phyloP scores from a whole-genome alignment of 35 echinoderm and acorn worm species.

The Eucidaris tribuloides region DNA sequence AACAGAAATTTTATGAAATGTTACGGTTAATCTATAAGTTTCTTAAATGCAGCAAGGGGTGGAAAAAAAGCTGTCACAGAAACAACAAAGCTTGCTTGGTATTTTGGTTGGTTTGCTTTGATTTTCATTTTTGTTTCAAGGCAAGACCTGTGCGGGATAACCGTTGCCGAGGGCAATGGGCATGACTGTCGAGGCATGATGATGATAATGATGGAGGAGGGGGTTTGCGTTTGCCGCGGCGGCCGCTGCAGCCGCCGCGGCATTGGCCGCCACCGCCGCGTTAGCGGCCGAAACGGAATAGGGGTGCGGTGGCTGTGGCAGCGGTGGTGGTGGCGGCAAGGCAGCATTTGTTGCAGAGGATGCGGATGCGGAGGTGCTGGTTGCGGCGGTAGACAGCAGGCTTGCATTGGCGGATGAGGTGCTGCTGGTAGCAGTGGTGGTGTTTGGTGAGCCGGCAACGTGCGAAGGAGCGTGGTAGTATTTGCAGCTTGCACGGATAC shows the following conservation, averaged over 20 bases:
- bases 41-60: too few species aligned
- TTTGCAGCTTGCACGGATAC: slow-evolving; percentile 98
- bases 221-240: neutral
- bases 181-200: slow-evolving; percentile 14
- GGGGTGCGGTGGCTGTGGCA: neutral
- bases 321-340: neutral
- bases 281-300: neutral
- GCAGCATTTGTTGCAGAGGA: slow-evolving; percentile 52
- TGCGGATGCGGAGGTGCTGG: slow-evolving; percentile 41
- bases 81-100: neutral
- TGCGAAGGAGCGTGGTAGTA: slow-evolving; percentile 92
- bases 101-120: neutral
- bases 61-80: too few species aligned
- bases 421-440: neutral
- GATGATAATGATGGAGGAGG: slow-evolving; percentile 18
- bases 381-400: slow-evolving; percentile 15
- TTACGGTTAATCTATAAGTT: too few species aligned
- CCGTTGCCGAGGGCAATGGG: slow-evolving; percentile 17
- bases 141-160: slow-evolving; percentile 23
- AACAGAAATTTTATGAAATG: too few species aligned
- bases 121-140: neutral
- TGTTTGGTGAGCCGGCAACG: slow-evolving; percentile 3
- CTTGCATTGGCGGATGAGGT: slow-evolving; percentile 4
- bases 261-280: slow-evolving; percentile 9
- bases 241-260: slow-evolving; percentile 9